Evolutionary conservation across 2,888 invertebrate genomes (phyloP).

Genomic region (Ormyrus thymus): DNA sequence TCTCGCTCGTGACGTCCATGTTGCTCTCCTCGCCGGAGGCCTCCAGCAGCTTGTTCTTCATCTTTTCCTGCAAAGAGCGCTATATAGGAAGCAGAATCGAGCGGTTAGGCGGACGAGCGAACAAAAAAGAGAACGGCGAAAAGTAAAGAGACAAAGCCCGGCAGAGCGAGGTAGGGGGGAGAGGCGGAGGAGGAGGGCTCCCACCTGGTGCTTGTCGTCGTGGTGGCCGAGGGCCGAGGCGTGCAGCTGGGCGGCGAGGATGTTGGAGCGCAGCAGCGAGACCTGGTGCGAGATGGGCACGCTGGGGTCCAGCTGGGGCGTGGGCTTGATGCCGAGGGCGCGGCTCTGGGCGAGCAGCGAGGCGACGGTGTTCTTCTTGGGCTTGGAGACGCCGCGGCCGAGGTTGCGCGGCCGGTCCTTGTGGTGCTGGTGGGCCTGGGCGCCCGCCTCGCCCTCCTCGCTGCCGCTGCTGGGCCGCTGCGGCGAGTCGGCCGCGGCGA

Average conservation of each 20-base stretch:
- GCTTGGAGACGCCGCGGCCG: constrained; percentile 91
- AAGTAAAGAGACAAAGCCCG: no score
- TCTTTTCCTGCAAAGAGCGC: constrained; percentile 74
- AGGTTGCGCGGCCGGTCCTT: constrained; percentile 90
- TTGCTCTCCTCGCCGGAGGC: constrained; percentile 74
- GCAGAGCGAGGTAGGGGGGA: neutral
- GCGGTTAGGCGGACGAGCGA: constrained; percentile 56
- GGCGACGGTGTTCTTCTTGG: constrained; percentile 94
- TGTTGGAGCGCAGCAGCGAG: constrained; percentile 78
- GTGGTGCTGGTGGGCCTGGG: constrained; percentile 62
- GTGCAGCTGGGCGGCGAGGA: constrained; percentile 81
- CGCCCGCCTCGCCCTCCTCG: constrained; percentile 78
- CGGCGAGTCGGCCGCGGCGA: constrained; percentile 79
- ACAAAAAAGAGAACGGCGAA: no score
- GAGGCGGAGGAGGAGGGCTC: neutral
- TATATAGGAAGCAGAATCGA: constrained; percentile 64
- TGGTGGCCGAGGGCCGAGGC: constrained; percentile 65
- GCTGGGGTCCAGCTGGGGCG: constrained; percentile 78
- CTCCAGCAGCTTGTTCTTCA: constrained; percentile 73
- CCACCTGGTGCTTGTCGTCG: constrained; percentile 72
- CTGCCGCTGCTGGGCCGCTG: constrained; percentile 79
- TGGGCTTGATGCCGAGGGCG: constrained; percentile 87
- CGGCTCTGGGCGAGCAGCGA: constrained; percentile 90
- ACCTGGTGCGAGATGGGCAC: constrained; percentile 78
- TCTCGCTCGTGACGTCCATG: constrained; percentile 74